Evolutionary conservation across 1,140 invertebrate genomes (phyloP).

Genomic region (Zophobas morio): DNA sequence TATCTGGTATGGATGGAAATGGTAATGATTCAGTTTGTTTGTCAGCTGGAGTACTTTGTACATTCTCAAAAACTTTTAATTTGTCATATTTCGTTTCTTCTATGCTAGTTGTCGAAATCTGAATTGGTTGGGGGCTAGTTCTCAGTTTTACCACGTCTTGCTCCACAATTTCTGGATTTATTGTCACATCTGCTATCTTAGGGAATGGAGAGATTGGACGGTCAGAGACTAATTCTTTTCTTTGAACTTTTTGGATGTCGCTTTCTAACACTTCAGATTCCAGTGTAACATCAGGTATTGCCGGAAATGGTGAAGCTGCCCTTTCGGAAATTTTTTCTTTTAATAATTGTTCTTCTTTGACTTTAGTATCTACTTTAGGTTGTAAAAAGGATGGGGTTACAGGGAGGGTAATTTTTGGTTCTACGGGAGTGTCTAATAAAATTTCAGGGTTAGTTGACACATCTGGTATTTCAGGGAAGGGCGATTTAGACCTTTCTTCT

Average conservation of each 20-base stretch:
- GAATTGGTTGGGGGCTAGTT: conserved; percentile 60
- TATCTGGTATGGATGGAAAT: conserved; percentile 58
- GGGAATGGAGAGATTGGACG: conserved; percentile 61
- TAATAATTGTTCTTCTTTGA: conserved; percentile 49
- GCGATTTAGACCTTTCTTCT: conserved; percentile 54
- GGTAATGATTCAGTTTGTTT: conserved; percentile 39
- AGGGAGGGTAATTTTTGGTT: conserved; percentile 50
- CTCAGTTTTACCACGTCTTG: conserved; percentile 58
- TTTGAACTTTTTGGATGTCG: conserved; percentile 54
- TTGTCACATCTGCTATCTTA: conserved; percentile 59
- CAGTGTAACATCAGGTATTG: conserved; percentile 58
- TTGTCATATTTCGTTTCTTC: conserved; percentile 2
- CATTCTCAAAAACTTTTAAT: neutral
- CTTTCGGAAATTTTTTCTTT: conserved; percentile 45
- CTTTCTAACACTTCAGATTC: conserved; percentile 52
- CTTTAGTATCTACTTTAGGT: conserved; percentile 46
- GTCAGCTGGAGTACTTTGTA: neutral
- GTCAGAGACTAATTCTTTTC: conserved; percentile 50
- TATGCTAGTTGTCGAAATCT: conserved; percentile 43
- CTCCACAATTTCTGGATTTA: conserved; percentile 63
- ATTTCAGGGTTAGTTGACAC: conserved; percentile 54
- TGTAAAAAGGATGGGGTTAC: conserved; percentile 56
- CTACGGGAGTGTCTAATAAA: conserved; percentile 43
- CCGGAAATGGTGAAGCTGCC: conserved; percentile 59
- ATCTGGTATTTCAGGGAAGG: conserved; percentile 63